These are phyloP conservation scores for Agonum fuliginosum DNA, from an alignment of 2,888 invertebrate genomes.

Conservation along the genomic window DNA sequence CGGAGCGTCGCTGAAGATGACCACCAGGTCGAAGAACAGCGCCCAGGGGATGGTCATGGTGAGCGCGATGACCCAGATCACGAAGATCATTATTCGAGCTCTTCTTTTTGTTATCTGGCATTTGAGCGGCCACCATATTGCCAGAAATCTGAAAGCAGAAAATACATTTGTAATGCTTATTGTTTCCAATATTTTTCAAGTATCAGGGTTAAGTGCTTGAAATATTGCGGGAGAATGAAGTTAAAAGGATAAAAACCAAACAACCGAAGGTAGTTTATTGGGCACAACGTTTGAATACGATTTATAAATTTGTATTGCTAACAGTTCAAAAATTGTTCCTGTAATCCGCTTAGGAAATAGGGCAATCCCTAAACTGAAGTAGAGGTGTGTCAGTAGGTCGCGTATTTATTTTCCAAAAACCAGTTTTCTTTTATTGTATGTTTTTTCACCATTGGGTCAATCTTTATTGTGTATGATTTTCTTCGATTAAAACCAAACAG, in stretches of 20 bases:
- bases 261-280: neutral
- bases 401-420: constrained; percentile 33
- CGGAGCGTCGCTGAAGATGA: constrained; percentile 83
- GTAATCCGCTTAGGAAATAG: constrained; percentile 47
- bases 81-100: constrained; percentile 89
- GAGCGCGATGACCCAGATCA: constrained; percentile 92
- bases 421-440: constrained; percentile 34
- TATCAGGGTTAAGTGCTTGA: neutral
- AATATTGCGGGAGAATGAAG: neutral
- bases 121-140: constrained; percentile 96
- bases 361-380: constrained; percentile 21
- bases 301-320: constrained; percentile 18
- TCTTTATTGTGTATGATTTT: constrained; percentile 40
- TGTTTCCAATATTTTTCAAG: neutral
- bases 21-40: constrained; percentile 88
- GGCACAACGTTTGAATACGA: neutral
- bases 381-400: constrained; percentile 45
- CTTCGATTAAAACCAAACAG: constrained; percentile 40
- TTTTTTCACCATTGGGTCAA: constrained; percentile 41
- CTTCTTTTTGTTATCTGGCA: constrained; percentile 92
- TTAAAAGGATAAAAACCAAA: neutral
- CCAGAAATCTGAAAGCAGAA: constrained; percentile 88
- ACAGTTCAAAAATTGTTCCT: constrained; percentile 40
- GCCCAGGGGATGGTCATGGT: constrained; percentile 93
- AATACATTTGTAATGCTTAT: neutral